Percentiles rank a stretch among this genome's conserved stretches.
These are phyloP conservation scores for Drosophila ambigua DNA, from an alignment of 1,140 invertebrate species.

Conservation along the genomic window DNA sequence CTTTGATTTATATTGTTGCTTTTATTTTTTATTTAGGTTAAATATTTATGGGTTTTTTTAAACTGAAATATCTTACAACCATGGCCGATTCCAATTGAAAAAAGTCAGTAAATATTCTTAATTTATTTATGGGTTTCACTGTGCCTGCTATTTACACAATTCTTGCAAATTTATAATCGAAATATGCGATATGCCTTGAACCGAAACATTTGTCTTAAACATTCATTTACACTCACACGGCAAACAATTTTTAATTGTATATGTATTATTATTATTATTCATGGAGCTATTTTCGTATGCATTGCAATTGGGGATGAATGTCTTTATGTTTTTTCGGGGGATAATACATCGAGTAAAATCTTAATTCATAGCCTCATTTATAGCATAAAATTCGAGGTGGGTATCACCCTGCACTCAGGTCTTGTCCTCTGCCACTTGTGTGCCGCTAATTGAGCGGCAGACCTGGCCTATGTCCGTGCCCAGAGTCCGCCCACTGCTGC, in stretches of 20 bases:
- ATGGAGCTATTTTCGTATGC: conserved; percentile 1
- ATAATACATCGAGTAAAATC: conserved; percentile 36
- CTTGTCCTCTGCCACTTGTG: conserved; percentile 75
- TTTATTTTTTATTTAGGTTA: conserved; percentile 14
- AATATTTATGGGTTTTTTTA: conserved; percentile 10
- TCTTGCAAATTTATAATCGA: conserved; percentile 23
- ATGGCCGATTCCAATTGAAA: conserved; percentile 22
- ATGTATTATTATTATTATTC: conserved; percentile 2
- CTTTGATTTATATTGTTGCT: background rate
- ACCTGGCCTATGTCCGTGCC: conserved; percentile 29
- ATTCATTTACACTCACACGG: conserved; percentile 30
- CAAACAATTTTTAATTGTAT: conserved; percentile 17
- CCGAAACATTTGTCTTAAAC: conserved; percentile 14
- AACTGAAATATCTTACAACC: conserved; percentile 46
- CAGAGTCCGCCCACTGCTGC: conserved; percentile 6
- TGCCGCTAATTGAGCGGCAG: conserved; percentile 74
- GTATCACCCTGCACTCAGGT: conserved; percentile 53
- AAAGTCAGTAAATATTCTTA: conserved; percentile 4
- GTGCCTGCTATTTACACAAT: conserved; percentile 57
- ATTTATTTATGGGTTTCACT: conserved; percentile 14
- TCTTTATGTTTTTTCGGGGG: conserved; percentile 4
- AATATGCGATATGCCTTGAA: conserved; percentile 36
- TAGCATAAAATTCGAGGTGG: conserved; percentile 18
- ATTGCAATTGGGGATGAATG: conserved; percentile 20
- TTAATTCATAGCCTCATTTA: conserved; percentile 24